Evolutionary conservation across 2,113 vertebrate genomes (phyloP).

Genomic region (Apodemus speciosus): DNA sequence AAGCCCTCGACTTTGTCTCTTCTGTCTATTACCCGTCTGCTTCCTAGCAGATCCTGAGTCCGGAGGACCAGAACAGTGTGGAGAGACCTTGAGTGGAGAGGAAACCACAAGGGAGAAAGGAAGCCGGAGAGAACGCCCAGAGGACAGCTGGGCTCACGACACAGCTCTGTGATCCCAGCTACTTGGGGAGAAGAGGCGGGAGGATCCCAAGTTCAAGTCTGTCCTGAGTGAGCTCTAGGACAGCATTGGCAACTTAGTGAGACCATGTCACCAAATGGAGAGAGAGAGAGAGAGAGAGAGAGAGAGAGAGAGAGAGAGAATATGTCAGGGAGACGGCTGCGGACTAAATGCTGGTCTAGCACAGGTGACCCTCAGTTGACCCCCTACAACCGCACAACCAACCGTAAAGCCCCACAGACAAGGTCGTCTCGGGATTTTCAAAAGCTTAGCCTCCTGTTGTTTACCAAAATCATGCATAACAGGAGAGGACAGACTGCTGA

Average conservation of each 20-base stretch:
- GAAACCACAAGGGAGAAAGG: neutral
- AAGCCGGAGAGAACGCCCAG: neutral
- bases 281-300: neutral
- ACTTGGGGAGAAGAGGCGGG: neutral
- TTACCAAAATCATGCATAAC: neutral
- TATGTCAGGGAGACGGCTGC: neutral
- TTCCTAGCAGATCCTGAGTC: neutral
- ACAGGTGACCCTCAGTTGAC: neutral
- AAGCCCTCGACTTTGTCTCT: rapidly evolving
- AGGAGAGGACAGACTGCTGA: neutral
- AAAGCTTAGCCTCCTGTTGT: neutral
- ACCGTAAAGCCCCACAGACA: neutral
- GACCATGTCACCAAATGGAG: neutral
- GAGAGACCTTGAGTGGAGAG: neutral
- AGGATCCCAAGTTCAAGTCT: neutral
- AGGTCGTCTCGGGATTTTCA: neutral
- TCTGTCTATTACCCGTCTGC: neutral
- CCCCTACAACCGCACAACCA: neutral
- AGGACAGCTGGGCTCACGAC: too few relatives aligned
- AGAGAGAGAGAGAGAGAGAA: neutral
- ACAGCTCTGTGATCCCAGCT: neutral
- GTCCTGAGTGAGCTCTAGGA: neutral
- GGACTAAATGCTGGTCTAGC: neutral
- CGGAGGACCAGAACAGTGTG: neutral
- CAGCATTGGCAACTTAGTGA: neutral